Evolutionary conservation across 2,797 vertebrate species (phyloP).

Genomic region (Chrysocyon brachyurus): DNA sequence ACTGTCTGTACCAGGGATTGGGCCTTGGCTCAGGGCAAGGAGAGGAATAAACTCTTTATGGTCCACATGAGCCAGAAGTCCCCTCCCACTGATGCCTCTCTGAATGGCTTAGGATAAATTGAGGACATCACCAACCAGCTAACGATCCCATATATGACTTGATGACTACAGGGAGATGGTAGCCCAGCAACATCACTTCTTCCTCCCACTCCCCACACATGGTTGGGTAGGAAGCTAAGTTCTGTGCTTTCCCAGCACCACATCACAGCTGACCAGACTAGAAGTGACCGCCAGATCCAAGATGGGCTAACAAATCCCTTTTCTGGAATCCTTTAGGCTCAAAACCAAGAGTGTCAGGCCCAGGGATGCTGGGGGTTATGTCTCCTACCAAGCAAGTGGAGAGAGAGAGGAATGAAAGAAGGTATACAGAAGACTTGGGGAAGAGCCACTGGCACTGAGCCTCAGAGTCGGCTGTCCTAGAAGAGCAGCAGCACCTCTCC

Average conservation of each 20-base stretch:
- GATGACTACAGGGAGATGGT: background rate
- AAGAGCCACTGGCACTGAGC: background rate
- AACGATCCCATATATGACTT: background rate
- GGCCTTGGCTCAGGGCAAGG: background rate
- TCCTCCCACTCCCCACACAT: background rate
- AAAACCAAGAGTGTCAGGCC: background rate
- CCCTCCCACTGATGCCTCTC: background rate
- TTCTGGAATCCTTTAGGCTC: background rate
- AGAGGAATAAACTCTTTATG: background rate
- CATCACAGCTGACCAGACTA: background rate
- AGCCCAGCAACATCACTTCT: background rate
- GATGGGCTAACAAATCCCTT: background rate
- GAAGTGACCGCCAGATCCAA: background rate
- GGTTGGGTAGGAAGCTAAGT: background rate
- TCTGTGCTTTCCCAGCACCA: background rate
- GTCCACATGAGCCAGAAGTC: background rate
- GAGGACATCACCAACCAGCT: background rate
- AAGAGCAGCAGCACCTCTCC: background rate
- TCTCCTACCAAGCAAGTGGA: background rate
- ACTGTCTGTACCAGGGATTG: background rate
- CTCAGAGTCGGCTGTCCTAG: no score
- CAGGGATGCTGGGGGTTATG: background rate
- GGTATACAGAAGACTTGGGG: background rate
- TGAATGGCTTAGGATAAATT: background rate
- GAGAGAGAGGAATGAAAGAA: background rate